Conservation (phyloP, 2,888 invertebrate species). For the Drosophila kanekoi region DNA sequence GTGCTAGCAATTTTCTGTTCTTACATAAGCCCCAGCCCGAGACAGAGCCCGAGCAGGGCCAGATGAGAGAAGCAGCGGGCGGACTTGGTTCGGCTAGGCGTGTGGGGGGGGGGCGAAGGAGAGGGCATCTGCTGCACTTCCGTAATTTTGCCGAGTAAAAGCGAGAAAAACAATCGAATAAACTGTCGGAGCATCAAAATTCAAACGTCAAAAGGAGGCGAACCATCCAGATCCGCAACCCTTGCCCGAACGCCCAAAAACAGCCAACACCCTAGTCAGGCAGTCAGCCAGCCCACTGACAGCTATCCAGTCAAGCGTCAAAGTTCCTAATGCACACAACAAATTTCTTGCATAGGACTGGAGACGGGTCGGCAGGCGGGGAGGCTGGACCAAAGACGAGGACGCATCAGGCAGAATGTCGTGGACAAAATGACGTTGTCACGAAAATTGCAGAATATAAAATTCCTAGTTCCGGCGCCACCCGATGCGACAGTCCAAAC, state of each 20-base stretch:
- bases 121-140: slow-evolving; percentile 69
- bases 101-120: not conserved
- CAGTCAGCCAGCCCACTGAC: slow-evolving; percentile 65
- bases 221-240: slow-evolving; percentile 27
- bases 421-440: slow-evolving; percentile 84
- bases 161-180: slow-evolving; percentile 82
- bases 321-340: slow-evolving; percentile 83
- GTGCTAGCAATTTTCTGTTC: slow-evolving; percentile 76
- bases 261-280: slow-evolving; percentile 13
- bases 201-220: slow-evolving; percentile 80
- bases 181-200: slow-evolving; percentile 81
- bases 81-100: not conserved
- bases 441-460: slow-evolving; percentile 83
- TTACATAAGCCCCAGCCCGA: slow-evolving; percentile 61
- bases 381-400: slow-evolving; percentile 56
- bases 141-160: slow-evolving; percentile 76
- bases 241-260: slow-evolving; percentile 20
- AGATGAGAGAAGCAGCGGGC: slow-evolving; percentile 30
- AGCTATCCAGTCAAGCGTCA: slow-evolving; percentile 83
- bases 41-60: slow-evolving; percentile 10
- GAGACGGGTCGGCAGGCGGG: not conserved
- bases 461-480: slow-evolving; percentile 77
- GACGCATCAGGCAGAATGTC: slow-evolving; percentile 80
- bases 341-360: slow-evolving; percentile 75
- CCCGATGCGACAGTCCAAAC: slow-evolving; percentile 39